Conservation (phyloP, 2,888 invertebrate species). For the Blastobasis lacticolella region DNA sequence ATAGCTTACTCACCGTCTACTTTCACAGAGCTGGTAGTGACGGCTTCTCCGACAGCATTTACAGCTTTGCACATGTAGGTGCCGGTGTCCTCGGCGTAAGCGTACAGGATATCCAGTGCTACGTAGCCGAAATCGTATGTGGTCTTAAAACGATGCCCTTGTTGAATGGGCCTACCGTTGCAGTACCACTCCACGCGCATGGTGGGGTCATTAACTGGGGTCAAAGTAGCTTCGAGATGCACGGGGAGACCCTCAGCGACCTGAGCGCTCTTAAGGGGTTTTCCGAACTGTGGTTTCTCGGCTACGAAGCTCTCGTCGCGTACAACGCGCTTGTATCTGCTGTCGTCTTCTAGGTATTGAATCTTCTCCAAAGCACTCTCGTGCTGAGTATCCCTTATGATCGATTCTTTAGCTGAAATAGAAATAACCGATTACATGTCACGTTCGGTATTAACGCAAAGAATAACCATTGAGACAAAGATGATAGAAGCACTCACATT, state of each 20-base stretch:
- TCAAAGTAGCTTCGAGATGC: conserved; percentile 94
- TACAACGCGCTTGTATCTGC: conserved; percentile 80
- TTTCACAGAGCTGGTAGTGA: conserved; percentile 91
- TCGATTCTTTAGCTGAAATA: conserved; percentile 82
- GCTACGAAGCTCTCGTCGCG: conserved; percentile 84
- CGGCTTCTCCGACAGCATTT: conserved; percentile 96
- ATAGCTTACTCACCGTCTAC: conserved; percentile 81
- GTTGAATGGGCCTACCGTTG: conserved; percentile 93
- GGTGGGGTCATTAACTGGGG: conserved; percentile 97
- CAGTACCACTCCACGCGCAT: conserved; percentile 99
- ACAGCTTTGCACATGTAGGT: conserved; percentile 97
- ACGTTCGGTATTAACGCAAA: too few species aligned
- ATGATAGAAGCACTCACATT: conserved; percentile 74
- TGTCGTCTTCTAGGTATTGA: conserved; percentile 90
- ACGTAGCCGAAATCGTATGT: conserved; percentile 98
- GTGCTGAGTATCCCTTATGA: conserved; percentile 93
- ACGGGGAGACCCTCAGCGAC: conserved; percentile 90
- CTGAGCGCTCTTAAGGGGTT: conserved; percentile 89
- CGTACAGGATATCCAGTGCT: conserved; percentile 95
- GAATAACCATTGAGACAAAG: too few species aligned
- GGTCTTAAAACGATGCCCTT: conserved; percentile 96
- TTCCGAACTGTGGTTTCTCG: conserved; percentile 92
- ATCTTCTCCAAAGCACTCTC: conserved; percentile 94
- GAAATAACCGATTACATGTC: too few species aligned
- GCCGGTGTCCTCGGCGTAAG: conserved; percentile 97